Base-by-base conservation (phyloP, 2,888 invertebrate genomes). In the Imbricaverruca yamaguchii region DNA sequence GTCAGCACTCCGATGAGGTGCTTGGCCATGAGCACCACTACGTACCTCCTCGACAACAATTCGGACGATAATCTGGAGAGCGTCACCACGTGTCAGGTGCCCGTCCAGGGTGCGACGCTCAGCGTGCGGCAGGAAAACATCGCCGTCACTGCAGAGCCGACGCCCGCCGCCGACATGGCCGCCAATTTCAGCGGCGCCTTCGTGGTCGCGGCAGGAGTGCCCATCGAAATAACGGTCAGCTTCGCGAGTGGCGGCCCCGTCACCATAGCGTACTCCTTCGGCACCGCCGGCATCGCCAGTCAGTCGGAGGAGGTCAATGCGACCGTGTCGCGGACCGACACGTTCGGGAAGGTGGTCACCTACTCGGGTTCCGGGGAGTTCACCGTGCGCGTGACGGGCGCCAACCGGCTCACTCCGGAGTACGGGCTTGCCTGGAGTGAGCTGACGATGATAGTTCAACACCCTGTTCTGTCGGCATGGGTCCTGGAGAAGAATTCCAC, bases 141-240 rank as follows among this genome's bases (percentile, higher is more conserved):
- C 23, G 6, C 12, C 13, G 23, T 57, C 23, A 9, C 57, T 8
- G 13, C 57, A 11, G 57, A 56, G 15, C 6, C n/a, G 15, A 1
- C 12, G 23, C 59, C 79, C 2, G 21, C 57, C 6, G 9, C 18
- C 13, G 18, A 59, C 15, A 7, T 59, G 12, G 59, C 1, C 7
- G 79, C 13, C 79, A 15, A 57, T 57, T 79, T 57, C 79, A 57
- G 23, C 57, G 79, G 79, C 53, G 74, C 18, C 8, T 74, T 74
- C 55, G 6, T 55, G 18, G 55, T 55, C 13, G 9, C n/a, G 74
- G 8, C 74, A 9, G 13, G 21, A 10, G 3, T 39, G 18, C 8
- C 15, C 9, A 2, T 74, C 53, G 21, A 53, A 1, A 8, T 74
- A n/a, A 18, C 11, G 21, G 55, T 21, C 8, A 10, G 12, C 18